Evolutionary conservation across 1,140 invertebrate species (phyloP).

Genomic region (Orussus abietinus): DNA sequence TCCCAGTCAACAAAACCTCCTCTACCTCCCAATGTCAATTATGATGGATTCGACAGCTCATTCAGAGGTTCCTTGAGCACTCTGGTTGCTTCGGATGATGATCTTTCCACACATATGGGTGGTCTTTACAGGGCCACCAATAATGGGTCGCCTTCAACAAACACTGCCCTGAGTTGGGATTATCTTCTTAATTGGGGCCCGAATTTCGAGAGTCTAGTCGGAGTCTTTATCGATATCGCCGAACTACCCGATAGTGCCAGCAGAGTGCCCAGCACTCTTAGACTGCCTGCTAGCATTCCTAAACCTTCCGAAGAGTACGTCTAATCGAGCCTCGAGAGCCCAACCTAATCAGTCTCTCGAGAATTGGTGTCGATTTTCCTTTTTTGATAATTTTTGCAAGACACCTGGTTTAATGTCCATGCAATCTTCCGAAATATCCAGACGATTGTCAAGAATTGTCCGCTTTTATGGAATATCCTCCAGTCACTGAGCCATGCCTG

Average conservation of each 20-base stretch:
- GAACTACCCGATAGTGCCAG: slow-evolving; percentile 81
- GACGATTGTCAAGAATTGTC: no score
- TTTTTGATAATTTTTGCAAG: no score
- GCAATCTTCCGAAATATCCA: no score
- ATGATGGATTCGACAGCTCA: slow-evolving; percentile 90
- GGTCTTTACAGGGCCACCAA: slow-evolving; percentile 72
- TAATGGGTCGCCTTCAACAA: slow-evolving; percentile 67
- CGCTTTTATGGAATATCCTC: no score
- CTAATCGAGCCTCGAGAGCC: no score
- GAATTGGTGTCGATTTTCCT: no score
- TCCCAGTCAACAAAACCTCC: slow-evolving; percentile 60
- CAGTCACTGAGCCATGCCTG: no score
- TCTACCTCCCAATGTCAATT: slow-evolving; percentile 64
- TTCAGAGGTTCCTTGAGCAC: slow-evolving; percentile 91
- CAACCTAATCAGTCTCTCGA: no score
- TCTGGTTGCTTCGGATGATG: slow-evolving; percentile 87
- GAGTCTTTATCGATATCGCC: slow-evolving; percentile 94
- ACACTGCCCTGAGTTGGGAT: slow-evolving; percentile 80
- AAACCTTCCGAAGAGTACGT: slow-evolving; percentile 81
- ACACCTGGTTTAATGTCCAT: no score
- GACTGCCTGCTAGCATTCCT: slow-evolving; percentile 64
- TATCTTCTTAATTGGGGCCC: slow-evolving; percentile 94
- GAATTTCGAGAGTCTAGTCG: slow-evolving; percentile 90
- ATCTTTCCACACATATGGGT: slow-evolving; percentile 70
- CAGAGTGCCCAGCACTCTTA: slow-evolving; percentile 60